Percentiles rank a stretch among this genome's conserved stretches.
Conservation (phyloP, 2,888 invertebrate species). For the Volucella bombylans region DNA sequence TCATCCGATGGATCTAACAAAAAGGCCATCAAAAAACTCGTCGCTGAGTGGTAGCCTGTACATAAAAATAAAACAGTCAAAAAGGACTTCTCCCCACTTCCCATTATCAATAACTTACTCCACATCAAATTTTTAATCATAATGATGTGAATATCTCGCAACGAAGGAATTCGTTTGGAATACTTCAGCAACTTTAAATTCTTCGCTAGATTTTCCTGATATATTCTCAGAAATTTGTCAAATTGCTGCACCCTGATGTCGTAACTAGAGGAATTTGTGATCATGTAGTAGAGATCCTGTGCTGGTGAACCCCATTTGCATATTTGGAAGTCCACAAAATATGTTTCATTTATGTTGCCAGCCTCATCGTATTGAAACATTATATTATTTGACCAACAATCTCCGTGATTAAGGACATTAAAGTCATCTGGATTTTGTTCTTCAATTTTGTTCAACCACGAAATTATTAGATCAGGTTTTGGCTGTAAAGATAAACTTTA, state of each 20-base stretch:
- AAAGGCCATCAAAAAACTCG: constrained; percentile 76
- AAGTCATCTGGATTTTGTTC: constrained; percentile 61
- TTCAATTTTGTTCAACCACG: constrained; percentile 17
- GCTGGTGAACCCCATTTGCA: constrained; percentile 77
- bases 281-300: constrained; percentile 79
- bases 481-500: neutral
- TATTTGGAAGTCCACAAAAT: constrained; percentile 79
- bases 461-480: neutral
- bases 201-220: constrained; percentile 77
- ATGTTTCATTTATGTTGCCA: constrained; percentile 77
- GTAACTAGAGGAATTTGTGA: constrained; percentile 77
- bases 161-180: constrained; percentile 75
- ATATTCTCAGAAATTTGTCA: constrained; percentile 79
- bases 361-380: constrained; percentile 78
- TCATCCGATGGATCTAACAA: constrained; percentile 78
- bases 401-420: constrained; percentile 79
- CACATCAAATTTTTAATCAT: constrained; percentile 77
- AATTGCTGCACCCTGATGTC: constrained; percentile 78
- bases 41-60: constrained; percentile 77
- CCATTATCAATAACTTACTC: constrained; percentile 73
- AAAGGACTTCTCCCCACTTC: neutral
- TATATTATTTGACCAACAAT: constrained; percentile 79
- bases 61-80: constrained; percentile 11
- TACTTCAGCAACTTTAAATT: constrained; percentile 77
- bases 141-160: constrained; percentile 78